Base-by-base conservation (phyloP, 2,113 vertebrate species). In the Climacteris rufus region DNA sequence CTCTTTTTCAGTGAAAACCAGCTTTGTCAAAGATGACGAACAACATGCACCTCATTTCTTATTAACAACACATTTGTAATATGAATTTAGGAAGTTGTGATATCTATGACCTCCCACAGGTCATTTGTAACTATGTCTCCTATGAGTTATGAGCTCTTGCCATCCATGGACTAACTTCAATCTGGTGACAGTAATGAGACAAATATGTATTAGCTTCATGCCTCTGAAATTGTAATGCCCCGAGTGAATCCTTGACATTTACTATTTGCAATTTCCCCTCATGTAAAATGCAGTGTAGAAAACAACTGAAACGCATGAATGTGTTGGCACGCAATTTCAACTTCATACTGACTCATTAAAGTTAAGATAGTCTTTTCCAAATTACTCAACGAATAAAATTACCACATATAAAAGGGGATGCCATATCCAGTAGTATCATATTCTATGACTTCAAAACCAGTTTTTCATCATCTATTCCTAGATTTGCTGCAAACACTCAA, bases 191-290 rank as follows among this genome's bases (percentile, higher is more conserved):
- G 96, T 97, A 98, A 98, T 96, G 93, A 98, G 97, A 98, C 98
- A 98, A 98, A 97, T 97, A 98, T 91, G 96, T 97, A 98, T 98
- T 97, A 98, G 91, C 94, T 98, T 97, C 97, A 98, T 97, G 98
- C 50, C 95, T 98, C 97, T 93, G 97, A 98, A 98, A 95, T 78
- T 86, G 92, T 91, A 96, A 96, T 97, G 97, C 95, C 97, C 96
- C 84, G 28, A 94, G 97, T 98, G 97, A 97, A 97, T 98, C 90
- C 96, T 91, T 98, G 97, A 98, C 97, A 98, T 98, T 98, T 97
- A 97, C 95, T 96, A 88, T 92, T 97, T 96, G 88, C 95, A 96
- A 96, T 97, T 97, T 98, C 72, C 93, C 95, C 93, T 95, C 80
- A 96, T 97, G 94, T 96, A 97, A 97, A 97, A 98, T 89, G 90